Evolutionary conservation across 1,140 invertebrate species (phyloP).

Genomic region (Maconellicoccus hirsutus): DNA sequence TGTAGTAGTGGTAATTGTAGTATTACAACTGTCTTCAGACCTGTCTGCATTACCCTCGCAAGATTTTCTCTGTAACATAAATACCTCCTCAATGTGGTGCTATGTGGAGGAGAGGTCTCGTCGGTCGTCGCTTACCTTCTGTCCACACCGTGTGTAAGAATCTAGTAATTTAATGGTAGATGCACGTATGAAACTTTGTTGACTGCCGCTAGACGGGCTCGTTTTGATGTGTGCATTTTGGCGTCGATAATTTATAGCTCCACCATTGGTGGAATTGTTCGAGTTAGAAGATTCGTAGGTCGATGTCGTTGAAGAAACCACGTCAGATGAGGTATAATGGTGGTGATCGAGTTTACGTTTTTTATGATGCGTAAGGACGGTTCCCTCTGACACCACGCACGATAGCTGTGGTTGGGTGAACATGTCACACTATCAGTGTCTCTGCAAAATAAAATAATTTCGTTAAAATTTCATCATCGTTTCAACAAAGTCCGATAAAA

Average conservation of each 20-base stretch:
- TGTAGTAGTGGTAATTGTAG: slow-evolving; percentile 50
- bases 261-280: slow-evolving; percentile 12
- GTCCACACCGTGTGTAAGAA: slow-evolving; percentile 54
- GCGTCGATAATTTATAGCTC: slow-evolving; percentile 25
- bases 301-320: not conserved
- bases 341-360: slow-evolving; percentile 28
- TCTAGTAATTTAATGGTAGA: slow-evolving; percentile 61
- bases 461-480: not conserved
- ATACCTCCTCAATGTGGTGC: no score
- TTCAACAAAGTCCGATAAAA: not conserved
- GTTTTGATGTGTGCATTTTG: slow-evolving; percentile 26
- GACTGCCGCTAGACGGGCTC: slow-evolving; percentile 25
- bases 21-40: slow-evolving; percentile 33
- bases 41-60: slow-evolving; percentile 43
- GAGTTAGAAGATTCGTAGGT: slow-evolving; percentile 5
- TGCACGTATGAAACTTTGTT: slow-evolving; percentile 50
- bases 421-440: slow-evolving; percentile 26
- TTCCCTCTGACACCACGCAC: slow-evolving; percentile 22
- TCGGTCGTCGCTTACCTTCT: slow-evolving; percentile 49
- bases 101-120: no score
- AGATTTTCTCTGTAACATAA: slow-evolving; percentile 45
- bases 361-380: slow-evolving; percentile 26
- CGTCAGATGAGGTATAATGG: slow-evolving; percentile 22
- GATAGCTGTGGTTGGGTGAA: slow-evolving; percentile 23
- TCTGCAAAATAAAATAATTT: not conserved